These are phyloP conservation scores for Chelidonichthys spinosus DNA, from an alignment of 2,797 vertebrate species.

Conservation along the genomic window DNA sequence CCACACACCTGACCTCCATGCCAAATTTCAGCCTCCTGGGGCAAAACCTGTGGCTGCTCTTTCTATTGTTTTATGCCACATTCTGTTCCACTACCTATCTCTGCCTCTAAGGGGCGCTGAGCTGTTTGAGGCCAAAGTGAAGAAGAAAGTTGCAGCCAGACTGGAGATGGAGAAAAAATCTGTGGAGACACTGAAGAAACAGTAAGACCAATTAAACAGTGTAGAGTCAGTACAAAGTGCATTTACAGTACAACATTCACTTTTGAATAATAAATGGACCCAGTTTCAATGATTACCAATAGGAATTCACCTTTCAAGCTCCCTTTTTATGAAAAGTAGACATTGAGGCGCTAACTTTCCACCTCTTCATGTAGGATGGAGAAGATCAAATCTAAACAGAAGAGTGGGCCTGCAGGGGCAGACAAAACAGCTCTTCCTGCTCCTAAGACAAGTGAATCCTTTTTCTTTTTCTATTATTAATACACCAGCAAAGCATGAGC, in stretches of 20 bases:
- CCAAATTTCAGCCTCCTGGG: background rate
- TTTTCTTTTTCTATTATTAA: conserved; percentile 21
- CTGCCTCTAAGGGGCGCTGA: conserved; percentile 80
- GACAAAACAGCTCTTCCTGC: conserved; percentile 31
- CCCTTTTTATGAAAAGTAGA: conserved; percentile 2
- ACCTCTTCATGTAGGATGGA: conserved; percentile 80
- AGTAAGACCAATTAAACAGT: conserved; percentile 68
- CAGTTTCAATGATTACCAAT: background rate
- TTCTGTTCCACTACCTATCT: conserved; percentile 3
- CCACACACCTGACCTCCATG: background rate
- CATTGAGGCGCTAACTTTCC: conserved; percentile 5
- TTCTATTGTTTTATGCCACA: background rate
- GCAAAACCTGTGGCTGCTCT: background rate
- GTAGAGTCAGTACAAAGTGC: background rate
- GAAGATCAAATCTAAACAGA: conserved; percentile 84
- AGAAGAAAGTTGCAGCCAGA: conserved; percentile 78
- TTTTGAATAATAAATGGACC: conserved; percentile 1
- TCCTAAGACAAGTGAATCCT: conserved; percentile 41
- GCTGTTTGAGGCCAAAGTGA: conserved; percentile 85
- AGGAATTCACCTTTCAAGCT: background rate
- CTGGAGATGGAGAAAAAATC: conserved; percentile 84
- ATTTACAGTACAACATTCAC: background rate
- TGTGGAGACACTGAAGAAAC: conserved; percentile 80
- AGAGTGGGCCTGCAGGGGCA: conserved; percentile 56
- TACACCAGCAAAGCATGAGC: background rate